Percentiles rank a stretch among this genome's conserved stretches.
Conservation (phyloP, 2,888 invertebrate genomes). For the Ramazzottius varieornatus region DNA sequence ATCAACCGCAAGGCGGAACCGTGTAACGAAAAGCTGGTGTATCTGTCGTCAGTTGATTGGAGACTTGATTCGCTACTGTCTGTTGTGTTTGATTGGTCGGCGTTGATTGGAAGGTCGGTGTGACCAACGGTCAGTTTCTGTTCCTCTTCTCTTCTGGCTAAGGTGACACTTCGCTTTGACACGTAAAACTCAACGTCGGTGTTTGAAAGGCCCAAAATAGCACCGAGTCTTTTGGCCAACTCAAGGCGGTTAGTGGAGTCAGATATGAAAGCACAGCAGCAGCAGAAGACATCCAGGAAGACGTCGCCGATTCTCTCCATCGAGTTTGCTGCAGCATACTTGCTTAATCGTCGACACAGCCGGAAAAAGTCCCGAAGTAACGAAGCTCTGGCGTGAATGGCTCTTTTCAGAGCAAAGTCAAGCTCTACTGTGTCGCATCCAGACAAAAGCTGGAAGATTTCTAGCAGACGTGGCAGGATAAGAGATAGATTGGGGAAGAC, state of each 20-base stretch:
- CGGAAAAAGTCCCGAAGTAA: slow-evolving; percentile 51
- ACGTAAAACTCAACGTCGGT: too few relatives aligned
- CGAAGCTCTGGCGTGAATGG: not conserved
- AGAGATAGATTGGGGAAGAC: not conserved
- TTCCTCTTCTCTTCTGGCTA: too few relatives aligned
- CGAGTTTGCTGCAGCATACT: slow-evolving; percentile 38
- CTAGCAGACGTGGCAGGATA: not conserved
- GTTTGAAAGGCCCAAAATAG: too few relatives aligned
- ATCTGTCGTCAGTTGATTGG: too few relatives aligned
- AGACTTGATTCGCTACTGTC: too few relatives aligned
- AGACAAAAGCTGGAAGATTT: not conserved
- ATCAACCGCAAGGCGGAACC: slow-evolving; percentile 28
- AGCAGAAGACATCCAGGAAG: slow-evolving; percentile 64
- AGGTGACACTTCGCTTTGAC: too few relatives aligned
- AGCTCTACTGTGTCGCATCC: too few relatives aligned
- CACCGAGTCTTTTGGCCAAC: too few relatives aligned
- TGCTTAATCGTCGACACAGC: slow-evolving; percentile 52
- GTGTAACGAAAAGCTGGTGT: not conserved
- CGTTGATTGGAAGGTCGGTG: slow-evolving; percentile 6
- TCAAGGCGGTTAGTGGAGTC: too few relatives aligned
- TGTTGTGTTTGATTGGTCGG: too few relatives aligned
- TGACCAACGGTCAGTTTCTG: too few relatives aligned
- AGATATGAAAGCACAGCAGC: slow-evolving; percentile 54
- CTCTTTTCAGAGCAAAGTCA: too few relatives aligned
- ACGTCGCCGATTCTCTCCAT: slow-evolving; percentile 23